Evolutionary conservation across 2,797 vertebrate genomes (phyloP), one percentile per base, ranked within the genome.

Genomic region (Masticophis lateralis): DNA sequence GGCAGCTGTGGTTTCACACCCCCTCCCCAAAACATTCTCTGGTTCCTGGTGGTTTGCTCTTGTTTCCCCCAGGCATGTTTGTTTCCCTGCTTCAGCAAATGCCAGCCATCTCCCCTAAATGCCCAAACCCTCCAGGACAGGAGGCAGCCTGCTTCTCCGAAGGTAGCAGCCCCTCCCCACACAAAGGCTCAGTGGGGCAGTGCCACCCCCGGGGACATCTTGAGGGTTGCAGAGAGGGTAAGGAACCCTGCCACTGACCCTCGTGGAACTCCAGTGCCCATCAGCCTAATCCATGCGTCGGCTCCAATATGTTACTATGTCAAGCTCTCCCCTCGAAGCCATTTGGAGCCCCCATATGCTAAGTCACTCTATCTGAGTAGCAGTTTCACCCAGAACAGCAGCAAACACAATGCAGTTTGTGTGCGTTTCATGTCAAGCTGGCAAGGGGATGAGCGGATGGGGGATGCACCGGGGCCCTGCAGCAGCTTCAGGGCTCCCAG

Each of bases 341-440:
- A 25, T 5, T 25, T 25, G 37, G 37, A 47, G 74, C 20, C 74
- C 37, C 74, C 37, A 5, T 5, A 2, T 25, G 74, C 74, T 47
- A 83, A 47, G 20, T 20, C 74, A 83, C 4, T 47, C 74, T 43
- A 43, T 2, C 74, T 47, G 74, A 79, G 18, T 2, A 10, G 18
- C 74, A 79, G 37, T 37, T 43, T 10, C 37, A 22, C 32, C 37
- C 9, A 79, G 18, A 79, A 20, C 14, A 74, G n/a, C 66, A 18
- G 66, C 5, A 66, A n/a, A 6, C 1, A 93, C 95, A 96, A 96
- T 96, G 94, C 96, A 96, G 96, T 97, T 96, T 94, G 86, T 32
- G 94, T 74, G 93, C 86, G 89, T 95, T 96, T 92, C 94, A 37
- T 1, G 6, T 74, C 66, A 18, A 18, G 14, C 12, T 37, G 66